Percentiles rank a stretch among this genome's conserved stretches.
Evolutionary conservation across 2,797 vertebrate genomes (phyloP).

Genomic region (Phalanger gymnotis): DNA sequence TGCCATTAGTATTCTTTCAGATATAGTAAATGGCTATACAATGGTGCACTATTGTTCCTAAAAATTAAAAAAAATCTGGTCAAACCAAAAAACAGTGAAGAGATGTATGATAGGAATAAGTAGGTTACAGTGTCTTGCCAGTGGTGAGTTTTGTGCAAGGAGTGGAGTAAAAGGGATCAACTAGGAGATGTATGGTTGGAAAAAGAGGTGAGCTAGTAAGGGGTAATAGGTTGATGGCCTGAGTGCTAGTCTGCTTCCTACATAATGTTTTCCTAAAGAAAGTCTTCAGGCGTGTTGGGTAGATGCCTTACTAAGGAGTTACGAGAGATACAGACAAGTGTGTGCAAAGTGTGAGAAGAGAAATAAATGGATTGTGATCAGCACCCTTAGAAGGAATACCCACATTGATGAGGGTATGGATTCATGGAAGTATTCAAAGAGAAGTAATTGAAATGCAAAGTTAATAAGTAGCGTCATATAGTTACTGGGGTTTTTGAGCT

Average conservation of each 20-base stretch:
- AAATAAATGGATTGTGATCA: not conserved
- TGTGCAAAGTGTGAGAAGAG: not conserved
- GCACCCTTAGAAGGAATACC: not conserved
- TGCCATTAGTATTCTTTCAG: not conserved
- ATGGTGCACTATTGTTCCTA: not conserved
- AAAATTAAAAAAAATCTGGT: not conserved
- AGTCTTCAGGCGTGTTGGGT: not conserved
- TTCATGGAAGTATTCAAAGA: not conserved
- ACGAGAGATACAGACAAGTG: not conserved
- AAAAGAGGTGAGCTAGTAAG: not conserved
- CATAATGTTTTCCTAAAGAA: not conserved
- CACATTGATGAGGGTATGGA: not conserved
- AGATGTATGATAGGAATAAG: not conserved
- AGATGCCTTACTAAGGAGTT: not conserved
- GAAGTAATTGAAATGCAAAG: not conserved
- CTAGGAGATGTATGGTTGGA: not conserved
- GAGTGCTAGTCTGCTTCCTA: not conserved
- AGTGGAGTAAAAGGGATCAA: not conserved
- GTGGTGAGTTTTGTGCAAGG: not conserved
- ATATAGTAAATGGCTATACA: not conserved
- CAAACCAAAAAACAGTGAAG: not conserved
- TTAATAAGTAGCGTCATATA: too few relatives aligned
- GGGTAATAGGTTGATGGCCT: not conserved
- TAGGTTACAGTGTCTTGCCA: not conserved
- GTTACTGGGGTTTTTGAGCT: not conserved